Conservation (phyloP, 2,797 vertebrate species). For the Ctenopoma kingsleyae region DNA sequence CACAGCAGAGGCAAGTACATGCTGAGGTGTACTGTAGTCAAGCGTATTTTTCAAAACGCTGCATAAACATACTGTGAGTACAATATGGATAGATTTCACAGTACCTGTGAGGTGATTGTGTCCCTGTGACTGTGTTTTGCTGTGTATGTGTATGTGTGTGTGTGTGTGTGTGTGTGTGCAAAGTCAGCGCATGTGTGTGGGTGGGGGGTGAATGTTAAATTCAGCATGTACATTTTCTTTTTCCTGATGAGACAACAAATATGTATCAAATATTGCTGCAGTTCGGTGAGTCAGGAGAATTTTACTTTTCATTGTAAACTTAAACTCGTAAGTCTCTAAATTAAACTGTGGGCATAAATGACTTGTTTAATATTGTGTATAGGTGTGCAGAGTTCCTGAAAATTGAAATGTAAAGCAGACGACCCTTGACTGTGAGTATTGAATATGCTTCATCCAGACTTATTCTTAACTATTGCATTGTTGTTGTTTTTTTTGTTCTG, state of each 20-base stretch:
- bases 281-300: constrained; percentile 9
- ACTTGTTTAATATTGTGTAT: constrained; percentile 1
- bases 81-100: constrained; percentile 26
- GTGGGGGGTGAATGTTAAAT: constrained; percentile 29
- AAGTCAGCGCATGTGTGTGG: not conserved
- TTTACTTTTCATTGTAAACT: constrained; percentile 5
- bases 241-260: constrained; percentile 6
- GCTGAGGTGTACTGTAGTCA: constrained; percentile 24
- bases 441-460: not conserved
- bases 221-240: constrained; percentile 25
- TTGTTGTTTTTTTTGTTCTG: not conserved
- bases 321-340: constrained; percentile 16
- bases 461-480: not conserved
- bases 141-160: constrained; percentile 6
- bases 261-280: constrained; percentile 15
- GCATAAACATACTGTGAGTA: constrained; percentile 32
- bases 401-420: constrained; percentile 9
- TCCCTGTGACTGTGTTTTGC: constrained; percentile 8
- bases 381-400: not conserved
- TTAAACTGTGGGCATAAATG: constrained; percentile 32
- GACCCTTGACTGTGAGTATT: not conserved
- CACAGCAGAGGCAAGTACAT: constrained; percentile 30
- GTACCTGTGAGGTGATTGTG: not conserved
- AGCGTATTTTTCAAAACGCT: constrained; percentile 25
- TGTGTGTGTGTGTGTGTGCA: not conserved